Evolutionary conservation across 2,797 vertebrate genomes (phyloP), one percentile per base, ranked within the genome.

Genomic region (Molossus alvarezi): DNA sequence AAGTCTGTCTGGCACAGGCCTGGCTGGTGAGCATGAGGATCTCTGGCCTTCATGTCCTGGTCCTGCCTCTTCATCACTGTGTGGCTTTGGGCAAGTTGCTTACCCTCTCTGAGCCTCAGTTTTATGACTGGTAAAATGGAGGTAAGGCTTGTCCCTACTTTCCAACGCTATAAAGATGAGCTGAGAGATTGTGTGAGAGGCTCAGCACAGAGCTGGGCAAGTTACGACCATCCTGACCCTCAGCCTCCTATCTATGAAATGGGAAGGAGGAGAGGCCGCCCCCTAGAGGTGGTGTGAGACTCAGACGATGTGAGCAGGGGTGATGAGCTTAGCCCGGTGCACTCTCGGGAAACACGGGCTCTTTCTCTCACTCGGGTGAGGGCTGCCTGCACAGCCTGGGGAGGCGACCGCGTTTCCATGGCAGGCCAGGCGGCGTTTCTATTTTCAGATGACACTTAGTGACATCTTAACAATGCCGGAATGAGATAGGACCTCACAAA

Each of bases 401-500:
- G 20, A 37, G 25, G 71, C 72, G 14, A 10, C 12, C 11, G 79
- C 21, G 51, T 91, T 93, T 91, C 92, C 79, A 77, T 67, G 86
- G 94, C 51, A 65, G 87, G 73, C 65, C 71, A 29, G 87, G 69
- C 6, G 0, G 23, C 3, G 17, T 55, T 92, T 75, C 95, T 94
- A 90, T 96, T 96, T 95, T 92, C 96, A 90, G 89, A 76, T 55
- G 91, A 91, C 86, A 94, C 82, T 71, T 13, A 18, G 85, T 94
- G 95, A 94, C 89, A 93, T 62, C 89, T 69, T 72, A 80, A 84
- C 91, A 76, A 48, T 69, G 48, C 71, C 72, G 62, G 17, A 25
- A 25, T 1, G 21, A 95, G 81, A 67, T 3, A 62, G 77, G 62
- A 20, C 90, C 48, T 9, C 5, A 45, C 0, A 5, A 58, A 67